Conservation (phyloP, 1,140 invertebrate species). For the Limonius californicus region DNA sequence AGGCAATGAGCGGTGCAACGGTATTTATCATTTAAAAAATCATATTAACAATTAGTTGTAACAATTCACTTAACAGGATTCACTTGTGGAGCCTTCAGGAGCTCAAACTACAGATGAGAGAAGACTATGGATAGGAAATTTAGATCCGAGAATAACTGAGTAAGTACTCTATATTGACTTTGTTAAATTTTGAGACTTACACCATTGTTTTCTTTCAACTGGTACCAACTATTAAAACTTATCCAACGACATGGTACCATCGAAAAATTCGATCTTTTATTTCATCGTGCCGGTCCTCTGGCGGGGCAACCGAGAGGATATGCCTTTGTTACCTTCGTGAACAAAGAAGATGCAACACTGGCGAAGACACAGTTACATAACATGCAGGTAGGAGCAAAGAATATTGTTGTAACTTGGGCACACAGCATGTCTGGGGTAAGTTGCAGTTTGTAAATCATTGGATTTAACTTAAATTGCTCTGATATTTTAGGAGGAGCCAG, state of each 20-base stretch:
- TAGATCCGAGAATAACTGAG: conserved; percentile 85
- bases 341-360: conserved; percentile 58
- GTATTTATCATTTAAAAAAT: neutral
- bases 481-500: conserved; percentile 62
- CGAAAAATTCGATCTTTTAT: conserved; percentile 91
- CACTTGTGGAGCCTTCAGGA: too few species aligned
- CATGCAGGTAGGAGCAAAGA: conserved; percentile 67
- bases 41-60: neutral
- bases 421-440: conserved; percentile 67
- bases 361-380: conserved; percentile 72
- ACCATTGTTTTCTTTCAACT: conserved; percentile 53
- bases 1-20: neutral
- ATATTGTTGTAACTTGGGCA: conserved; percentile 77
- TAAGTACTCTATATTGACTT: conserved; percentile 58
- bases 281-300: conserved; percentile 83
- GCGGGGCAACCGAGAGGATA: conserved; percentile 88
- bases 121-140: conserved; percentile 86
- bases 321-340: conserved; percentile 84
- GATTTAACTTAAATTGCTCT: too few species aligned
- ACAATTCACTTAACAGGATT: neutral
- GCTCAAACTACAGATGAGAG: conserved; percentile 54
- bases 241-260: conserved; percentile 87
- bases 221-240: conserved; percentile 92
- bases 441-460: conserved; percentile 16
- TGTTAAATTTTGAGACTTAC: conserved; percentile 27